Evolutionary conservation across 92 coral and sea anemone genomes (phyloP), one percentile per base, ranked within the genome.

Genomic region (Zoanthus solanderi): DNA sequence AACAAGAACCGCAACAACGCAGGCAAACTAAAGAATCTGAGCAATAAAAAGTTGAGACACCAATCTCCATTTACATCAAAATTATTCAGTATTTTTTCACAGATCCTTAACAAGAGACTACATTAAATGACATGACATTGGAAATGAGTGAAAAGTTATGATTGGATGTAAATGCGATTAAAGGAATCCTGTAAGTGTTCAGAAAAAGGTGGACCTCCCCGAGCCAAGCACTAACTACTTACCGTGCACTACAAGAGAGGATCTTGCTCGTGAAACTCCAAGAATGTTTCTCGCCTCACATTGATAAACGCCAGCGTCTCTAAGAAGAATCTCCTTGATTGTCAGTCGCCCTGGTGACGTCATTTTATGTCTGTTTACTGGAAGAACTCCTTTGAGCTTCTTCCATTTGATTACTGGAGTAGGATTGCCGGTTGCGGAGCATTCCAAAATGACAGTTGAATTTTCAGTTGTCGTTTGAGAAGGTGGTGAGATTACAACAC

Each of bases 221-320:
- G 12, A 50, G 5, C 5, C 7, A 50, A 58, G 28, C 0, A 1
- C 9, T 30, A n/a, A 9, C 5, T 29, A 56, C 68, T 28, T 34
- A 78, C 69, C 68, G 15, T 30, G 83, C 16, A 54, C 48, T 23
- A 12, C 83, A 13, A 78, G 69, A 9, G 83, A 78, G 4, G 69
- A 54, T 0, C 7, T 54, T 4, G 66, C 69, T 78, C 15, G 68
- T 30, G 83, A 29, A 42, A 57, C 69, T 6, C 83, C 83, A 5
- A 78, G 83, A 56, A 78, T 56, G 83, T 78, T 78, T 32, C 69
- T 57, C 30, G 69, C 83, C 37, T 78, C 83, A 78, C 69, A 78
- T 66, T 31, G 83, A 10, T 56, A 78, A 7, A 53, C 47, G 47
- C 68, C 83, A 5, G 46, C 28, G 56, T 65, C 14, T 28, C 50